These are phyloP conservation scores for Hemibagrus wyckioides DNA, from an alignment of 2,113 vertebrate genomes.

Conservation along the genomic window DNA sequence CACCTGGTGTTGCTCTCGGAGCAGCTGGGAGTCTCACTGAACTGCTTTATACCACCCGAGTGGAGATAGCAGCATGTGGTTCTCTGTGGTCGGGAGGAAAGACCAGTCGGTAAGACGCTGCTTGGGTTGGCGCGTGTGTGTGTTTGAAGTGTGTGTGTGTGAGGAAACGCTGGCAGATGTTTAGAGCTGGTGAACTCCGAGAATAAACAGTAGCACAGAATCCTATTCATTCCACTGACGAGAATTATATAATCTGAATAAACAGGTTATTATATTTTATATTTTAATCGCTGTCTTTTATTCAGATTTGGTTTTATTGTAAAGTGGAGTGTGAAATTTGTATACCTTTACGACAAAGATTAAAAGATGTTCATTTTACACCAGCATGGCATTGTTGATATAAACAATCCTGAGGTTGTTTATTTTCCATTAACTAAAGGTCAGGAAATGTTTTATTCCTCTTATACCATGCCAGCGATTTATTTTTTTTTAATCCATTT, in stretches of 20 bases:
- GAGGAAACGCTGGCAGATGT: slow-evolving; percentile 40
- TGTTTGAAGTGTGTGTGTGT: slow-evolving; percentile 17
- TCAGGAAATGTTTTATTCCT: neutral
- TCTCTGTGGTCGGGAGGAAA: slow-evolving; percentile 91
- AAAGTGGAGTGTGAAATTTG: neutral
- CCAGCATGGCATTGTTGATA: neutral
- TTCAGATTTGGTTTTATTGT: neutral
- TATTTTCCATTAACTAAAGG: neutral
- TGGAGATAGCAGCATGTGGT: slow-evolving; percentile 84
- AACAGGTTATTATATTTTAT: too few species aligned
- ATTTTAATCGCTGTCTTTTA: neutral
- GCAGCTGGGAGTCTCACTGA: neutral
- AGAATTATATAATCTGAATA: neutral
- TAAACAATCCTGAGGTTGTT: neutral
- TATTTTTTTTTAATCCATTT: neutral
- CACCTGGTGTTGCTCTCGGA: neutral
- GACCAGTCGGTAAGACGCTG: slow-evolving; percentile 78
- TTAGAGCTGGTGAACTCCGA: slow-evolving; percentile 4
- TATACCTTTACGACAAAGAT: neutral
- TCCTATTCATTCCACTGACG: slow-evolving; percentile 4
- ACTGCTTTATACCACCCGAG: neutral
- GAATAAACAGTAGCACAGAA: slow-evolving; percentile 26
- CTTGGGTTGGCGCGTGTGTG: slow-evolving; percentile 32
- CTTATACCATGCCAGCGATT: neutral
- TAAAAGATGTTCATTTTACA: neutral